Percentiles rank a stretch among this genome's conserved stretches.
Evolutionary conservation across 1,140 invertebrate genomes (phyloP).

Genomic region (Geopemphigus sp.): DNA sequence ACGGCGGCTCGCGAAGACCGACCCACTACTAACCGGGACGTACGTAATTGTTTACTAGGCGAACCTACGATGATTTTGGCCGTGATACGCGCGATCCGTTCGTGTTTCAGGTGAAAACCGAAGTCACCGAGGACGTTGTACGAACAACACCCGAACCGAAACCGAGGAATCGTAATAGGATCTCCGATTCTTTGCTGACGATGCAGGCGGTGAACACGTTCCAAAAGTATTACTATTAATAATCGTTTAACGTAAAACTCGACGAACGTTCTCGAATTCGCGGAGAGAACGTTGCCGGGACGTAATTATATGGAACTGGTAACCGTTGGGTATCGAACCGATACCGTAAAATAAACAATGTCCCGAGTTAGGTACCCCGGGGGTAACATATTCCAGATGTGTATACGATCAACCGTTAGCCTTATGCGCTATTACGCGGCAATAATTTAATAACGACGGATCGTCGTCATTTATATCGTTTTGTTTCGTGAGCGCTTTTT

Average conservation of each 20-base stretch:
- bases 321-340: conserved; percentile 8
- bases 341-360: neutral
- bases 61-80: too few species aligned
- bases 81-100: too few species aligned
- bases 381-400: neutral
- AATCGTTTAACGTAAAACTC: too few species aligned
- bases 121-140: conserved; percentile 34
- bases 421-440: conserved; percentile 54
- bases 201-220: conserved; percentile 79
- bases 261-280: too few species aligned
- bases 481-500: conserved; percentile 11
- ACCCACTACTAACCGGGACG: too few species aligned
- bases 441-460: conserved; percentile 22
- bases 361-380: conserved; percentile 10
- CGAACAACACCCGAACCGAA: conserved; percentile 44
- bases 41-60: too few species aligned
- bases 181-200: conserved; percentile 70
- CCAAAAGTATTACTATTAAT: too few species aligned
- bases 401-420: neutral
- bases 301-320: too few species aligned
- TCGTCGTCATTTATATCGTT: conserved; percentile 21
- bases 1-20: conserved; percentile 17
- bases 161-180: conserved; percentile 51
- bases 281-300: too few species aligned
- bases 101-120: conserved; percentile 17